Conservation (phyloP, 2,797 vertebrate species). For the Catharus ustulatus region DNA sequence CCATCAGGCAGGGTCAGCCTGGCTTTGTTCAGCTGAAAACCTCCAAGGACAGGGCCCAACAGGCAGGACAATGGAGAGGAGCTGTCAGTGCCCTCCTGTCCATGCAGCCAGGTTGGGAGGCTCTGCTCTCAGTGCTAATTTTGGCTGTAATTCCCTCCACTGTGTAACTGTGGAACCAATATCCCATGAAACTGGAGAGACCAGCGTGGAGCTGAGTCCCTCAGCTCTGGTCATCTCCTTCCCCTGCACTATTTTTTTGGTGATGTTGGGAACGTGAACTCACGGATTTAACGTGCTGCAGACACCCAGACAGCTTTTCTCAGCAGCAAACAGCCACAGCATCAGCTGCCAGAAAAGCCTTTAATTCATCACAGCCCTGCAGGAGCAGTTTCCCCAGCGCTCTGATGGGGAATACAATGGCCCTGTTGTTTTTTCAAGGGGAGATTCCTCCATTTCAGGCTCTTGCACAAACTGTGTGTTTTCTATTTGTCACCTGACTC, state of each 20-base stretch:
- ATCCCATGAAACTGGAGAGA: not conserved
- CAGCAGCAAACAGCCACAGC: not conserved
- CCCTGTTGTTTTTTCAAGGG: not conserved
- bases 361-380: conserved; percentile 21
- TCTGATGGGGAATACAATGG: not conserved
- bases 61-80: not conserved
- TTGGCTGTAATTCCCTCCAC: rapidly evolving
- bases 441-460: not conserved
- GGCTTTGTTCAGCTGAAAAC: not conserved
- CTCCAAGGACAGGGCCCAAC: not conserved
- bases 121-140: not conserved
- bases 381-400: not conserved
- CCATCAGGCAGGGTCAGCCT: rapidly evolving
- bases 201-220: not conserved
- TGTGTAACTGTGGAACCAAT: rapidly evolving
- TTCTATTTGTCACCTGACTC: conserved; percentile 32
- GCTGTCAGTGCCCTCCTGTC: not conserved
- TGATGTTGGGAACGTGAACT: not conserved
- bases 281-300: not conserved
- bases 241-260: not conserved
- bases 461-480: not conserved
- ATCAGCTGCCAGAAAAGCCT: conserved; percentile 1
- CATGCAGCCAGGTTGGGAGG: not conserved
- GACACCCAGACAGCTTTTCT: not conserved
- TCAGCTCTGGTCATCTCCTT: not conserved